Evolutionary conservation across 1,140 invertebrate species (phyloP), one percentile per base, ranked within the genome.

Genomic region (Zaprionus capensis): DNA sequence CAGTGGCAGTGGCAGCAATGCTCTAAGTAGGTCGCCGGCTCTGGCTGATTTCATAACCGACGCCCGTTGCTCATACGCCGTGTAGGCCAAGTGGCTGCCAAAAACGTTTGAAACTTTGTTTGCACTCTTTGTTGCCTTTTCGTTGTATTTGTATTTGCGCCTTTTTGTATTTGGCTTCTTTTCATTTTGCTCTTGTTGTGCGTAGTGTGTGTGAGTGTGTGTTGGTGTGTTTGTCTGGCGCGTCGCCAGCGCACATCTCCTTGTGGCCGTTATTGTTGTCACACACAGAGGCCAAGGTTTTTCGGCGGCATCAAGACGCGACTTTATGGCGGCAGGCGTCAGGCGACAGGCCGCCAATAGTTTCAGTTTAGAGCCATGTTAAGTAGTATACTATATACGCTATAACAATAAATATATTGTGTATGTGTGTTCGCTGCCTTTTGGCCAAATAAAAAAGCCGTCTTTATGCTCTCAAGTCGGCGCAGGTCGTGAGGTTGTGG

Each of bases 281-380:
- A 51, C 55, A 71, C 55, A 74, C 78, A 71, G 78, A 81, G 84
- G 78, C 84, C 81, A 88, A 82, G 83, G 82, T 83, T 76, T 86
- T 80, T 64, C 55, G 88, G 80, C 88, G 88, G 76, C 88, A 81
- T 44, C 56, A 74, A 79, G 88, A 69, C 88, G 84, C 88, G 88
- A 82, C 88, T 88, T 81, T 57, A 68, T 91, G 88, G 81, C 79
- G 79, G 57, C 82, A 68, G 67, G 67, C 71, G 71, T 57, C 65
- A 44, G 57, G 76, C 82, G 55, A 77, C 61, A 76, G 78, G 59
- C 83, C 65, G 78, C 68, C 70, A 87, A 87, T 83, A 80, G 80
- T 86, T 86, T 87, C 34, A 73, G 67, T 74, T 84, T 76, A 67
- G 65, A 66, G 77, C 58, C 28, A 46, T 20, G 31, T 65, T 57